Evolutionary conservation across 2,113 vertebrate genomes (phyloP), one percentile per base, ranked within the genome.

Genomic region (Ptilonorhynchus violaceus): DNA sequence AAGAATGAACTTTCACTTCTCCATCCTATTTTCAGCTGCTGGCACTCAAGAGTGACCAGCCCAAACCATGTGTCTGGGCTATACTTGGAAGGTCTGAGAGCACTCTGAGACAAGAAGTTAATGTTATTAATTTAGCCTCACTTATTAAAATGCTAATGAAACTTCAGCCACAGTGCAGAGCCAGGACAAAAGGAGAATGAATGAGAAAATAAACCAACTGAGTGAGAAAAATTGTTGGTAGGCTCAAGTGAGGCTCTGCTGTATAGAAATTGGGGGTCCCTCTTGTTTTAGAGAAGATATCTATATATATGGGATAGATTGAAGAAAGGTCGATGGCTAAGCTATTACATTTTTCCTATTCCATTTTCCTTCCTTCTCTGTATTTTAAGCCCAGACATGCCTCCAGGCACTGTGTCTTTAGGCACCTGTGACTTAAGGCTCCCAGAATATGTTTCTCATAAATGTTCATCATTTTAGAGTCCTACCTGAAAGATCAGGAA

Each of bases 121-220:
- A 50, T 78, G n/a, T 66, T 78, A 77, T 49, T 74, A 84, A 89
- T 74, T 94, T 82, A 70, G 19, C 15, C 11, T 89, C 28, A 23
- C n/a, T 74, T 70, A 85, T 67, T 78, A 78, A 82, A 92, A 70
- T 21, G 44, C 49, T 85, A 89, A 74, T 74, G 73, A 66, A 87
- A 62, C 9, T 33, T 41, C 68, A 74, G 7, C 16, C 59, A 67
- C 31, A 62, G 11, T 37, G 56, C 21, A 58, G 50, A 78, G 13
- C 13, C 46, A 80, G 35, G 41, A 60, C 24, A 60, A 89, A 86
- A 81, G 21, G 15, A 87, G 50, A 76, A 77, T 7, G 23, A 20
- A 66, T 35, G 6, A 58, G 28, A 64, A 64, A 80, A 16, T 33
- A 86, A 89, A 68, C 11, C 5, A 23, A 52, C 27, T 28, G 19